These are phyloP conservation scores for Myrmecophaga tridactyla DNA, from an alignment of 2,113 vertebrate genomes.

Conservation along the genomic window DNA sequence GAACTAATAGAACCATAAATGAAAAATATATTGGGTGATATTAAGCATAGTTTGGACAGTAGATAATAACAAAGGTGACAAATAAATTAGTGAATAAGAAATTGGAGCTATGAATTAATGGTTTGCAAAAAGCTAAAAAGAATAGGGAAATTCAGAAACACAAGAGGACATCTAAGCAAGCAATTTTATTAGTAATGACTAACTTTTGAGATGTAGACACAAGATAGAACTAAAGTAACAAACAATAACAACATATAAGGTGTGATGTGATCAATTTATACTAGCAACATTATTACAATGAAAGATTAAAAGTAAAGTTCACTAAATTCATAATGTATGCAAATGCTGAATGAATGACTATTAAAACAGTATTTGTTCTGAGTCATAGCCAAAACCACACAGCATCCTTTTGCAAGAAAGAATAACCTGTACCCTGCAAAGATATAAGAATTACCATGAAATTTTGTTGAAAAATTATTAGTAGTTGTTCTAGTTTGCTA, in stretches of 20 bases:
- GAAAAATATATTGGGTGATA: neutral
- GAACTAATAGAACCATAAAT: neutral
- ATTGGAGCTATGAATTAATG: neutral
- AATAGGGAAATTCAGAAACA: neutral
- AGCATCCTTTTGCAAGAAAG: neutral
- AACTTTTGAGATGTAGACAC: neutral
- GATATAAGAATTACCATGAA: neutral
- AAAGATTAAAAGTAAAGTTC: neutral
- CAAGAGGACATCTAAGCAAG: neutral
- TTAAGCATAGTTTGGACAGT: neutral
- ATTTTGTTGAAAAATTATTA: neutral
- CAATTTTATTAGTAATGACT: neutral
- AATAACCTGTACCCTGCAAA: neutral
- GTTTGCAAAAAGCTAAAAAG: neutral
- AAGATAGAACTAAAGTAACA: neutral
- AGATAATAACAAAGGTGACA: neutral
- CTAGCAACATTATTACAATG: neutral
- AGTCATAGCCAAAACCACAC: neutral
- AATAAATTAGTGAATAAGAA: neutral
- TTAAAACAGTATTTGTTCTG: neutral
- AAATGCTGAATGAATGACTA: neutral
- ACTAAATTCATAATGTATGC: neutral
- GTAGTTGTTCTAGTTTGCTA: neutral
- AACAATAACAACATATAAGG: neutral
- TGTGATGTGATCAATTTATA: neutral